Evolutionary conservation across 2,888 invertebrate genomes (phyloP).

Genomic region (Thecophora atra): DNA sequence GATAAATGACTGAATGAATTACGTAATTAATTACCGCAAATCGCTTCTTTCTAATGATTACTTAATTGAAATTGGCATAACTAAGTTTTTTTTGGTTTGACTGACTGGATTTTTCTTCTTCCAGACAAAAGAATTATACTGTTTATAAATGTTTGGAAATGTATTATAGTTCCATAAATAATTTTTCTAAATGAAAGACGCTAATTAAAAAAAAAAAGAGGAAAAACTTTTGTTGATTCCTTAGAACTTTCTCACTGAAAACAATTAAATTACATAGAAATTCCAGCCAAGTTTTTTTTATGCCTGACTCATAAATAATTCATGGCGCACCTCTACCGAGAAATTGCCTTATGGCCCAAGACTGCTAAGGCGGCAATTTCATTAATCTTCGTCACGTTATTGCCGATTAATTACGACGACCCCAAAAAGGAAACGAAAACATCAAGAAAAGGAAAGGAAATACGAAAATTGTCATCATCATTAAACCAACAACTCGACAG

Average conservation of each 20-base stretch:
- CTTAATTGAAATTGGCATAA: too few species aligned
- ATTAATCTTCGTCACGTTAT: conserved; percentile 20
- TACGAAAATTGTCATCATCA: neutral
- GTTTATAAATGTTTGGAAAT: too few species aligned
- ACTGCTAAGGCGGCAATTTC: neutral
- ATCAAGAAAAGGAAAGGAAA: neutral
- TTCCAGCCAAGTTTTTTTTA: neutral
- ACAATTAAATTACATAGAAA: neutral
- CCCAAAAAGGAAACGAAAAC: neutral
- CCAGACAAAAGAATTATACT: too few species aligned
- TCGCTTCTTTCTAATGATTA: too few species aligned
- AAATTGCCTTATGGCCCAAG: neutral
- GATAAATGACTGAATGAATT: too few species aligned
- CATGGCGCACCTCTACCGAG: neutral
- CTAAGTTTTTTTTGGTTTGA: too few species aligned
- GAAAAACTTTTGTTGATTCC: too few species aligned
- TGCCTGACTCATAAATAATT: neutral
- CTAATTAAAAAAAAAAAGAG: too few species aligned
- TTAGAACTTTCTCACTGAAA: neutral
- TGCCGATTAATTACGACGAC: neutral
- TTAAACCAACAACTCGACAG: neutral
- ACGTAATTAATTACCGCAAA: too few species aligned
- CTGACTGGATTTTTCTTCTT: too few species aligned
- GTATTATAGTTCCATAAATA: too few species aligned
- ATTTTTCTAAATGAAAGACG: too few species aligned